phyloP scores from a whole-genome alignment of 2,888 invertebrate genomes.

The Sphinx pinastri region DNA sequence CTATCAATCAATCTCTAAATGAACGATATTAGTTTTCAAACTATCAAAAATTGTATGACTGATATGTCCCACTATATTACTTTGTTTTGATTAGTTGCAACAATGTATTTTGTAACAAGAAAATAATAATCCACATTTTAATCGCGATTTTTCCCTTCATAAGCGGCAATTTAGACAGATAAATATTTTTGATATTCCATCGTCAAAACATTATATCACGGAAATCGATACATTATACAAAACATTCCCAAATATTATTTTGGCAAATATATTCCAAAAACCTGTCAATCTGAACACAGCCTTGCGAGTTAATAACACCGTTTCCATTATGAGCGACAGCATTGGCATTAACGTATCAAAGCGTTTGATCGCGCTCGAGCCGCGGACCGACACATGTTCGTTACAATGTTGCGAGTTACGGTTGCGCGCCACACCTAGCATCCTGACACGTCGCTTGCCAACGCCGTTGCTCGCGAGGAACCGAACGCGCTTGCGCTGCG shows the following conservation, averaged over 20 bases:
- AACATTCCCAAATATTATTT: neutral
- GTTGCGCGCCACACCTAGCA: slow-evolving; percentile 58
- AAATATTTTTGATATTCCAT: too few species aligned
- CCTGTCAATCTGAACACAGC: slow-evolving; percentile 11
- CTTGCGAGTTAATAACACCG: slow-evolving; percentile 10
- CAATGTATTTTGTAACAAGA: too few species aligned
- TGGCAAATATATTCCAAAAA: neutral
- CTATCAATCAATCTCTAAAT: too few species aligned
- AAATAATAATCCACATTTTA: too few species aligned
- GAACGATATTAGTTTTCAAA: too few species aligned
- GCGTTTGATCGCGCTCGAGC: slow-evolving; percentile 36
- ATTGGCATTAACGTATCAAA: slow-evolving; percentile 51
- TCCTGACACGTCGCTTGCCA: slow-evolving; percentile 47
- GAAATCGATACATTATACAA: too few species aligned
- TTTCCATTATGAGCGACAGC: slow-evolving; percentile 53
- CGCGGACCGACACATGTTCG: neutral
- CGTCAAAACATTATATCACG: too few species aligned
- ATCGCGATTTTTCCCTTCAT: too few species aligned
- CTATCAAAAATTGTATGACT: too few species aligned
- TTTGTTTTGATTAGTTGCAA: too few species aligned
- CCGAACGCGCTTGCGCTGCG: slow-evolving; percentile 55
- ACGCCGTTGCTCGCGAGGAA: slow-evolving; percentile 54
- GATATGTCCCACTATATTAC: too few species aligned
- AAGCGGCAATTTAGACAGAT: too few species aligned
- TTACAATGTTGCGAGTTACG: slow-evolving; percentile 17